Evolutionary conservation across 2,797 vertebrate species (phyloP), one percentile per base, ranked within the genome.

Genomic region (Merluccius polli): DNA sequence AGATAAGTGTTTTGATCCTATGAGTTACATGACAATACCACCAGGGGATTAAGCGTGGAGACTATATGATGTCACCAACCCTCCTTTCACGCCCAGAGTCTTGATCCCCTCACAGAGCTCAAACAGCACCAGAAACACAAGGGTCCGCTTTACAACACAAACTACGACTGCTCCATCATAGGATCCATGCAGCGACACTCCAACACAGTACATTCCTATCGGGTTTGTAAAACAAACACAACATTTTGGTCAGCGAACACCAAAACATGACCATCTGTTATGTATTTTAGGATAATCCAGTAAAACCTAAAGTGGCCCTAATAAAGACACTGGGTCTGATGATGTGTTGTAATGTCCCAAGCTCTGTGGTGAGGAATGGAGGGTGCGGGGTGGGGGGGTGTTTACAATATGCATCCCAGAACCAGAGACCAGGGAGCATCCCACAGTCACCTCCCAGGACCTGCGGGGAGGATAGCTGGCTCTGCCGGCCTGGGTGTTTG

Each of bases 1-100:
- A 75, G 89, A 90, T 85, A 85, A 81, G 38, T 9, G n/a, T 41
- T 81, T 78, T 81, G 5, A 88, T 85, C 81, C 80, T 0, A 8
- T 9, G 71, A 84, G 81, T 78, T 33, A 78, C 71, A 68, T 29
- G 65, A 68, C 75, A 72, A 81, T 77, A 79, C 78, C 69, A 76
- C 59, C 2, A 2, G 33, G 77, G 74, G 83, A 81, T 78, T 27
- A 79, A 75, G 80, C 4, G 63, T 33, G 81, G 72, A 78, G 85
- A 77, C 79, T 9, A 73, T 9, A 75, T 72, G 81, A 78, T 73
- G 75, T 87, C 86, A 85, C 75, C 32, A 44, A 52, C 73, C 41
- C 52, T 76, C 79, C 1, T 76, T 77, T 86, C 78, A 75, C 68
- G 67, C 83, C 52, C 73, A 80, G 82, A 78, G 74, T 83, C 81